These are phyloP conservation scores for Parazoanthus atlanticus DNA, from an alignment of 92 coral and sea anemone species.

Conservation along the genomic window DNA sequence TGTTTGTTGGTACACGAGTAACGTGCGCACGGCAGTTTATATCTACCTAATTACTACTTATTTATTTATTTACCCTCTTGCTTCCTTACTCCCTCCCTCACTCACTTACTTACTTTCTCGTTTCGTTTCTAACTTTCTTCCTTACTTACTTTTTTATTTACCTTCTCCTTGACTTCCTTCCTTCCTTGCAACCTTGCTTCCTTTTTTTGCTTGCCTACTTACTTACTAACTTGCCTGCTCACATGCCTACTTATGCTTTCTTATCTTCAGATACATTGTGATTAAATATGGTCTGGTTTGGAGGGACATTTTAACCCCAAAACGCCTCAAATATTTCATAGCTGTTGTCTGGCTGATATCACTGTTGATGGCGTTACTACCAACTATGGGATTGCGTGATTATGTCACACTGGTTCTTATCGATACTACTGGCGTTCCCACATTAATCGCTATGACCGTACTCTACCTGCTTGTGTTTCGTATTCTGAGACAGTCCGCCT, in stretches of 20 bases:
- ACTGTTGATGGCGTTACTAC: slow-evolving; percentile 18
- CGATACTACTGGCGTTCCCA: slow-evolving; percentile 18
- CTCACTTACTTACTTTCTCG: background rate
- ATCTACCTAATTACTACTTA: background rate
- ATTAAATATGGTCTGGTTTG: slow-evolving; percentile 1
- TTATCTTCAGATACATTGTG: slow-evolving; percentile 32
- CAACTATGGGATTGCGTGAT: slow-evolving; percentile 25
- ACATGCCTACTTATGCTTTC: background rate
- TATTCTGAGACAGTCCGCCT: slow-evolving; percentile 29
- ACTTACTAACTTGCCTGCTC: background rate
- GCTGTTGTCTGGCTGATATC: slow-evolving; percentile 18
- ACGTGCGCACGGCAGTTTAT: background rate
- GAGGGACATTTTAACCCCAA: slow-evolving; percentile 15
- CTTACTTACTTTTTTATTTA: no score
- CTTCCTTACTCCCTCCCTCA: background rate
- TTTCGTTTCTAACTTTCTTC: no score
- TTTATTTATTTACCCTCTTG: background rate
- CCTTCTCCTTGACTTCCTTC: no score
- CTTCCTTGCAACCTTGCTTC: no score
- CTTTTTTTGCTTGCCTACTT: background rate
- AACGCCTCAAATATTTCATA: slow-evolving; percentile 34
- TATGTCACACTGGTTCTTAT: slow-evolving; percentile 14
- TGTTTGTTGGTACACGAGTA: no score
- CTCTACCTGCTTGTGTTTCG: slow-evolving; percentile 25
- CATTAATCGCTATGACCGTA: slow-evolving; percentile 19